Evolutionary conservation across 2,888 invertebrate genomes (phyloP), one percentile per base, ranked within the genome.

Genomic region (Drosophila glabriapex): DNA sequence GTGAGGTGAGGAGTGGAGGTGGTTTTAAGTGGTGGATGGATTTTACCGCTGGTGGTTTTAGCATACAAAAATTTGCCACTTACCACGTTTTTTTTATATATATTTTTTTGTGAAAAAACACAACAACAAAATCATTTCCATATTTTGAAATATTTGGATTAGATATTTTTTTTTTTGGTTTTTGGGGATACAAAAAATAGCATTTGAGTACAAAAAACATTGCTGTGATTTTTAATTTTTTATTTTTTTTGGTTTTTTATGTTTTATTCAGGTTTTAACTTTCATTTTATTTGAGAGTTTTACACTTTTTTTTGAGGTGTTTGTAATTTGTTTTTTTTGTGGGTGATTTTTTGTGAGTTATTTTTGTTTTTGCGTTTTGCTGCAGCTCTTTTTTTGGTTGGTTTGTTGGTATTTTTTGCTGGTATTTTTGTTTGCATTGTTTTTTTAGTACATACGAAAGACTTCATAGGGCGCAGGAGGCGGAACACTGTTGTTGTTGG

Each of bases 381-480:
- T 71, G 50, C 70, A 76, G 41, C 4, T 76, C 73, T 77, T 78
- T 66, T 31, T 31, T 82, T 76, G 75, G 76, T 69, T 75, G 60
- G 41, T 72, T 64, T 49, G 65, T 75, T 64, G 52, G 43, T 71
- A 63, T 56, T 66, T 63, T 25, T 61, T 25, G 59, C 66, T 64
- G 61, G 29, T 59, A 46, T 59, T 19, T 62, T 73, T 63, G 63
- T 50, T 76, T 59, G 74, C 68, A 75, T 78, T 73, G 74, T 70
- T 73, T 87, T 89, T 86, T 92, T 91, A 93, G 91, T 93, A 92
- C 92, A 93, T 93, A 91, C 93, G 93, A 93, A 93, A 93, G 91
- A 93, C 93, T 93, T 93, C 93, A 92, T 93, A 93, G 91, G 93
- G 92, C 92, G 93, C 92, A 92, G 92, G 91, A 92, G 92, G 91